Conservation (phyloP, 2,113 vertebrate species). For the Condylura cristata region DNA sequence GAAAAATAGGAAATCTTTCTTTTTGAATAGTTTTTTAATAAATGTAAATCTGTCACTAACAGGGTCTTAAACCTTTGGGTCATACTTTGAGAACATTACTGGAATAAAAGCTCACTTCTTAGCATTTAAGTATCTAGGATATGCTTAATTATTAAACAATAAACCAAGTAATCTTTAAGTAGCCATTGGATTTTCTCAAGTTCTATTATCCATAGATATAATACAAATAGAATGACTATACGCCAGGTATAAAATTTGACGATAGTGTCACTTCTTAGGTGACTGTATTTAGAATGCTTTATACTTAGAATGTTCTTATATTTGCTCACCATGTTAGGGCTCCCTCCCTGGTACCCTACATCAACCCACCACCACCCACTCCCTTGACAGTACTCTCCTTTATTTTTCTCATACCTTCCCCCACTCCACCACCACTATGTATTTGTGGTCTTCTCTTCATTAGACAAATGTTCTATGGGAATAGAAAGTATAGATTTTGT, state of each 20-base stretch:
- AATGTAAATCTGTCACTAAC: too few species aligned
- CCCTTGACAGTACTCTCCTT: neutral
- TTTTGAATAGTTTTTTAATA: too few species aligned
- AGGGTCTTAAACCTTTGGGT: neutral
- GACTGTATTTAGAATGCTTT: too few species aligned
- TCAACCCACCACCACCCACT: neutral
- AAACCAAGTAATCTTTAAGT: neutral
- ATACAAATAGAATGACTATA: neutral
- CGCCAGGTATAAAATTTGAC: neutral
- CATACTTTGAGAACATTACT: neutral
- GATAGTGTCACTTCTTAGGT: neutral
- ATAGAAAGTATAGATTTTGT: neutral
- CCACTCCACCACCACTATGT: neutral
- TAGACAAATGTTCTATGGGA: neutral
- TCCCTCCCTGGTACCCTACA: neutral
- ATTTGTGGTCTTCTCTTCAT: neutral
- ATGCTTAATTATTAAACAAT: neutral
- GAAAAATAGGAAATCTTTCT: neutral
- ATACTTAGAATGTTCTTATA: neutral
- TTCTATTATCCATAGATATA: neutral
- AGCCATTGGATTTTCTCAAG: neutral
- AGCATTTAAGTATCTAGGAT: neutral
- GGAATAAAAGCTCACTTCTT: neutral
- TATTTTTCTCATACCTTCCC: neutral
- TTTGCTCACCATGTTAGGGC: neutral